phyloP scores from a whole-genome alignment of 2,888 invertebrate species.

The Eupithecia dodoneata region DNA sequence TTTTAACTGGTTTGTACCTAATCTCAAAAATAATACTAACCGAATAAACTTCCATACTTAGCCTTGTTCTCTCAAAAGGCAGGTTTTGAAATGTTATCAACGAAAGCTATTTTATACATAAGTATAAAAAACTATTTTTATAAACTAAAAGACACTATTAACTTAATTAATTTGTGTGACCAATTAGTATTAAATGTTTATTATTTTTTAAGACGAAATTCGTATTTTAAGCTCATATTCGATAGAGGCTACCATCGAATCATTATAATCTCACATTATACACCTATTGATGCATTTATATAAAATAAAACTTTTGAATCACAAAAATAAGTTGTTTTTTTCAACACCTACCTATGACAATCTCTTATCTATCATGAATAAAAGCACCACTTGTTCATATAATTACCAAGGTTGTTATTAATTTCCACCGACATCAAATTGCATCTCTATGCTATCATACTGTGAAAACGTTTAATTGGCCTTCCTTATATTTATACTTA shows the following conservation, averaged over 20 bases:
- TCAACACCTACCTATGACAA: background rate
- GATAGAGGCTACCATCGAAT: slow-evolving; percentile 12
- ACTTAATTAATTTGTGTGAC: slow-evolving; percentile 42
- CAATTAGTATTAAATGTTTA: slow-evolving; percentile 39
- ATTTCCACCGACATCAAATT: no score
- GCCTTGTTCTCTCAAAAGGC: background rate
- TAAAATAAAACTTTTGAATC: slow-evolving; percentile 10
- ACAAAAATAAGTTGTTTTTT: background rate
- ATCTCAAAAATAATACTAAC: background rate
- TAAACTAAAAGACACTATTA: slow-evolving; percentile 36
- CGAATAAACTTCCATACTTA: background rate
- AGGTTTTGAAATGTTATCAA: background rate
- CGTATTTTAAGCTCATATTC: background rate
- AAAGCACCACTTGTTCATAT: no score
- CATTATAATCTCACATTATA: slow-evolving; percentile 22
- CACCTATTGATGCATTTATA: slow-evolving; percentile 27
- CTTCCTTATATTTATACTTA: no score
- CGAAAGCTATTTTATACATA: background rate
- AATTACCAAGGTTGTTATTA: no score
- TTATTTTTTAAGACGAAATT: background rate
- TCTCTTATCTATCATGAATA: no score
- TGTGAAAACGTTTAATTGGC: no score
- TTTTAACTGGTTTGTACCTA: slow-evolving; percentile 6
- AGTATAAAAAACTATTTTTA: slow-evolving; percentile 4
- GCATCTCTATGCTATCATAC: no score